Evolutionary conservation across 1,140 invertebrate species (phyloP).

Genomic region (Lordiphosa clarofinis): DNA sequence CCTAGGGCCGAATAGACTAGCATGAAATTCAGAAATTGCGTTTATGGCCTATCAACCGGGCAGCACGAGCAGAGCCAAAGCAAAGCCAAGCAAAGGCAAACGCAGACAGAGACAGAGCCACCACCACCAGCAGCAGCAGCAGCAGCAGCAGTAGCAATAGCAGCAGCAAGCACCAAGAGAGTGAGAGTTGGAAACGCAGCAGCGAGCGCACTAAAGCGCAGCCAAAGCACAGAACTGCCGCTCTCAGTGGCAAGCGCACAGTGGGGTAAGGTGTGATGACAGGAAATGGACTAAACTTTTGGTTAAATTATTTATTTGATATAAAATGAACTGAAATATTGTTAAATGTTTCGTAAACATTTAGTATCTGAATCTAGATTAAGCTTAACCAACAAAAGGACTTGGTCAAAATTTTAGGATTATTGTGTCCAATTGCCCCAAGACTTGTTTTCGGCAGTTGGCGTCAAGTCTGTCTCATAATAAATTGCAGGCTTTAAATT

Average conservation of each 20-base stretch:
- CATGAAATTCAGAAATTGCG: constrained; percentile 71
- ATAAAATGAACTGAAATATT: no score
- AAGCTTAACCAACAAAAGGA: no score
- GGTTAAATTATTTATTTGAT: no score
- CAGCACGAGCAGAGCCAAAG: constrained; percentile 26
- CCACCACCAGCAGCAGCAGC: constrained; percentile 26
- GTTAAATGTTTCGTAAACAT: no score
- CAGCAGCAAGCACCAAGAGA: constrained; percentile 42
- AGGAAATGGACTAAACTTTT: no score
- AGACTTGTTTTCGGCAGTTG: no score
- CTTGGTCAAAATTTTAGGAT: no score
- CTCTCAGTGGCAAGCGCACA: constrained; percentile 16
- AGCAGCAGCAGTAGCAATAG: constrained; percentile 29
- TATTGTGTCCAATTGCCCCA: no score
- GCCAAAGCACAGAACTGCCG: constrained; percentile 18
- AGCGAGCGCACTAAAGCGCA: constrained; percentile 58
- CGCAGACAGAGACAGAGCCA: constrained; percentile 4
- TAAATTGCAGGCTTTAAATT: no score
- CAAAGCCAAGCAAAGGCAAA: constrained; percentile 9
- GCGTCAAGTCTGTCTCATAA: no score
- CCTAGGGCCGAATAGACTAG: constrained; percentile 79
- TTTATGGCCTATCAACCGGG: constrained; percentile 73
- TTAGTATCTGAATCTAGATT: no score
- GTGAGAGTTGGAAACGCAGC: constrained; percentile 46
- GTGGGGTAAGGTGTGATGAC: background rate